phyloP scores from a whole-genome alignment of 1,140 invertebrate genomes.

The Stegodyphus mimosarum region DNA sequence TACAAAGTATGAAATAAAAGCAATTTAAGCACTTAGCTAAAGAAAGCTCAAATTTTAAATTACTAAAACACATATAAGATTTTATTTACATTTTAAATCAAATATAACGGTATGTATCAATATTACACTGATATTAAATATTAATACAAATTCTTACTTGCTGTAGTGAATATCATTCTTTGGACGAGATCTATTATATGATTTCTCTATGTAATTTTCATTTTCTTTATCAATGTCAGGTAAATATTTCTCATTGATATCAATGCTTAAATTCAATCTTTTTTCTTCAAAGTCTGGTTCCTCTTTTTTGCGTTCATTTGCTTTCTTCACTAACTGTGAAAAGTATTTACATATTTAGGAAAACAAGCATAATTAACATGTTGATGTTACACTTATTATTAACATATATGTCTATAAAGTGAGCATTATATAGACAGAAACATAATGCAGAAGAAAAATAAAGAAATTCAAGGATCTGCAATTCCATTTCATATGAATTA shows the following conservation, averaged over 20 bases:
- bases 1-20: too few relatives aligned
- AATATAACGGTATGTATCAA: too few relatives aligned
- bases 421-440: neutral
- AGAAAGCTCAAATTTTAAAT: too few relatives aligned
- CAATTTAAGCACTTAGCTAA: too few relatives aligned
- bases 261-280: constrained; percentile 86
- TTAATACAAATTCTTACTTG: neutral
- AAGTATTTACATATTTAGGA: constrained; percentile 1
- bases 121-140: neutral
- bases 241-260: constrained; percentile 72
- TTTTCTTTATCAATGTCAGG: constrained; percentile 90
- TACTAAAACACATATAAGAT: too few relatives aligned
- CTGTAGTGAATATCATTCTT: neutral
- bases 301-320: constrained; percentile 91
- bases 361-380: too few relatives aligned
- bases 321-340: constrained; percentile 82
- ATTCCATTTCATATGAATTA: neutral
- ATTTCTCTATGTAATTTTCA: constrained; percentile 72
- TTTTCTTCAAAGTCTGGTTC: constrained; percentile 97
- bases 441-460: neutral
- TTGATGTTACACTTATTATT: neutral
- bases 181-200: neutral
- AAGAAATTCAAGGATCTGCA: neutral
- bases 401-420: neutral
- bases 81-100: too few relatives aligned